A percentile compares a stretch with the other conserved stretches of the same genome.
Evolutionary conservation across 2,113 vertebrate species (phyloP).

Genomic region (Otis tarda): DNA sequence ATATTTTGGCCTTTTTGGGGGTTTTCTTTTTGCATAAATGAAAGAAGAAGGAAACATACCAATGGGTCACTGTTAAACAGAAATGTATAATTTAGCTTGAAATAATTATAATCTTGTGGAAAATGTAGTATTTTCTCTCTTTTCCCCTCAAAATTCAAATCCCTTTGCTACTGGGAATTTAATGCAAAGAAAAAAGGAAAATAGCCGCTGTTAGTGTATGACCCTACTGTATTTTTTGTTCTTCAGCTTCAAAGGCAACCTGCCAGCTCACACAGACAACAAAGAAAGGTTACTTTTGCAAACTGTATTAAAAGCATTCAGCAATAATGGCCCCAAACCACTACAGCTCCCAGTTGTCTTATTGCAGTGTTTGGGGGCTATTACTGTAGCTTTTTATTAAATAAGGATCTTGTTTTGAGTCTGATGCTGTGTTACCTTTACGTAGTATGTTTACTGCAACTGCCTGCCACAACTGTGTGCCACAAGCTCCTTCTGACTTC

Average conservation of each 20-base stretch:
- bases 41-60: neutral
- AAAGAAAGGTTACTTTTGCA: slow-evolving; percentile 10
- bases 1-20: neutral
- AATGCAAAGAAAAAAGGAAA: neutral
- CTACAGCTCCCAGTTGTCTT: neutral
- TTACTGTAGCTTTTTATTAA: slow-evolving; percentile 1
- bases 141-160: neutral
- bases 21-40: neutral
- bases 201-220: neutral
- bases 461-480: neutral
- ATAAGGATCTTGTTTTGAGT: neutral
- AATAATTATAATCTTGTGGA: neutral
- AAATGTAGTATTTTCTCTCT: neutral
- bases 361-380: neutral
- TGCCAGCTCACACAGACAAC: neutral
- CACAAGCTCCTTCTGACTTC: neutral
- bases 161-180: neutral
- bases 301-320: slow-evolving; percentile 26
- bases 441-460: neutral
- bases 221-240: neutral
- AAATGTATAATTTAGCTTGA: neutral
- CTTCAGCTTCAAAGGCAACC: slow-evolving; percentile 8
- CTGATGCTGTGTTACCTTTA: neutral
- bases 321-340: neutral
- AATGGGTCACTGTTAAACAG: neutral